Evolutionary conservation across 2,888 invertebrate genomes (phyloP).

Genomic region (Schrankia costaestrigalis): DNA sequence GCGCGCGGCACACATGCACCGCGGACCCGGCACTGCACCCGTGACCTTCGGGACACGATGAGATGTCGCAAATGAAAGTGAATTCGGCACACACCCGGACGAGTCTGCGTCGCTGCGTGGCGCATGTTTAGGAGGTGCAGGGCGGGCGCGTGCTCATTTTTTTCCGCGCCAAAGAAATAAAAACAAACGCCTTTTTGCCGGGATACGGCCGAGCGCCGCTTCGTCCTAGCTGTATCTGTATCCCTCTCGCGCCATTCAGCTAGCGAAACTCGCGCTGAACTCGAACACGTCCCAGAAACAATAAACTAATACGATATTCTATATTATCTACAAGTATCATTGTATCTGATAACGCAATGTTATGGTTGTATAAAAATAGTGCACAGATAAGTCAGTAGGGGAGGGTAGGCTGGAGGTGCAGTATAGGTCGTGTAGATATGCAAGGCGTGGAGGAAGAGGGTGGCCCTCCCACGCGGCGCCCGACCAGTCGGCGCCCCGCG

Average conservation of each 20-base stretch:
- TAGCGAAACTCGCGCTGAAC: slow-evolving; percentile 5
- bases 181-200: slow-evolving; percentile 78
- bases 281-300: slow-evolving; percentile 3
- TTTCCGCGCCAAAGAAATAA: slow-evolving; percentile 79
- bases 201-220: slow-evolving; percentile 65
- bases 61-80: slow-evolving; percentile 81
- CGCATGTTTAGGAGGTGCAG: slow-evolving; percentile 81
- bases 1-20: slow-evolving; percentile 57
- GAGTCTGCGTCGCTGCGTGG: slow-evolving; percentile 80
- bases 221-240: slow-evolving; percentile 31
- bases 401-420: slow-evolving; percentile 68
- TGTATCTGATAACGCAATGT: slow-evolving; percentile 14
- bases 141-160: slow-evolving; percentile 77
- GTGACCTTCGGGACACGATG: slow-evolving; percentile 78
- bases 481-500: slow-evolving; percentile 73
- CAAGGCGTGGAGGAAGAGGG: slow-evolving; percentile 41
- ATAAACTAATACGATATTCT: slow-evolving; percentile 2
- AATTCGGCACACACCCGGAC: slow-evolving; percentile 76
- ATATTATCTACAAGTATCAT: slow-evolving; percentile 10
- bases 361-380: slow-evolving; percentile 12
- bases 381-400: slow-evolving; percentile 19
- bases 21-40: slow-evolving; percentile 39
- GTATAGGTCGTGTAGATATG: slow-evolving; percentile 58
- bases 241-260: slow-evolving; percentile 16
- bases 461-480: slow-evolving; percentile 45